Evolutionary conservation across 2,797 vertebrate species (phyloP).

Genomic region (Onychomys arenicola): DNA sequence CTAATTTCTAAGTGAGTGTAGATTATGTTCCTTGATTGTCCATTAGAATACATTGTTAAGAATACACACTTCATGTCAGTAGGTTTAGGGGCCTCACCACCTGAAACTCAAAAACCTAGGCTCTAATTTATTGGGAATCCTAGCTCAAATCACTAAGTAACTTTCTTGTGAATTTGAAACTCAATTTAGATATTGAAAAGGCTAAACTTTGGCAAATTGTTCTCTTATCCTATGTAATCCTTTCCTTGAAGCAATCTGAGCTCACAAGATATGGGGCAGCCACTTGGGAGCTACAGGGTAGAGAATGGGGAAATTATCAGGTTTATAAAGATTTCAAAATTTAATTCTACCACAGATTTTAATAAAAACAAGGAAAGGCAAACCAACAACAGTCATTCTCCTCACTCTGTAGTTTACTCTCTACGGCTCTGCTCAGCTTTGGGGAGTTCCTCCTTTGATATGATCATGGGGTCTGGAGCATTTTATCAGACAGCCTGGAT

Average conservation of each 20-base stretch:
- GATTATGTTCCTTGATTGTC: neutral
- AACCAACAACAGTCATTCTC: neutral
- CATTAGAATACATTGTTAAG: neutral
- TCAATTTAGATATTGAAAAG: conserved; percentile 25
- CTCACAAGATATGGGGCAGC: neutral
- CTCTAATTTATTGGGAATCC: neutral
- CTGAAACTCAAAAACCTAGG: neutral
- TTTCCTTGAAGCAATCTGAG: neutral
- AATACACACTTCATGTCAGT: neutral
- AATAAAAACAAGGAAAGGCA: neutral
- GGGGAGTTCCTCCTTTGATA: neutral
- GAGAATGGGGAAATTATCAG: neutral
- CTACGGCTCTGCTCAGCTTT: neutral
- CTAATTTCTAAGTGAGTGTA: neutral
- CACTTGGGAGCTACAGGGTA: neutral
- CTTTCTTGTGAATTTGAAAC: neutral
- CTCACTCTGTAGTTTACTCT: neutral
- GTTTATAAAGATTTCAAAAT: neutral
- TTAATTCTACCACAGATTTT: conserved; percentile 12
- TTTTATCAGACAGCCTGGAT: neutral
- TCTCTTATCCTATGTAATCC: neutral
- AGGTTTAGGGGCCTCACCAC: neutral
- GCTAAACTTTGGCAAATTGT: neutral
- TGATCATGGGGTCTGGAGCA: neutral
- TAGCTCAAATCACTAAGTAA: neutral